Conservation (phyloP, 2,888 invertebrate genomes). For the Tenthredo amoena region DNA sequence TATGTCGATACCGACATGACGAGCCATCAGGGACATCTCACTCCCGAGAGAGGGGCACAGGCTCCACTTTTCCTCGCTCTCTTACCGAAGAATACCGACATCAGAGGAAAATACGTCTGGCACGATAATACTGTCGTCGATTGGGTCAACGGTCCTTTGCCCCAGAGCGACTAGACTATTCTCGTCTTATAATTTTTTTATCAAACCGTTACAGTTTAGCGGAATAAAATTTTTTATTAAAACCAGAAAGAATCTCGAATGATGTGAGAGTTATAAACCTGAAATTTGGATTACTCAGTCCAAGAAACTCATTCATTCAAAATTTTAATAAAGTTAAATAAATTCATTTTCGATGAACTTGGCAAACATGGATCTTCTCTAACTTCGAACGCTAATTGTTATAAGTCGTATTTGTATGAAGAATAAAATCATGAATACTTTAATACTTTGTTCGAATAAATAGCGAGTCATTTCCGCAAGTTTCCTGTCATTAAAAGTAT, state of each 20-base stretch:
- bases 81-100: constrained; percentile 78
- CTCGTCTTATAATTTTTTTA: background rate
- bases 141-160: constrained; percentile 76
- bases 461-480: background rate
- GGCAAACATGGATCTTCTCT: too few relatives aligned
- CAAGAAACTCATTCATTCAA: background rate
- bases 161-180: background rate
- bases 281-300: background rate
- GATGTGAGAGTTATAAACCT: background rate
- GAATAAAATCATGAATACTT: background rate
- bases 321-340: background rate
- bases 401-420: background rate
- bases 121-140: constrained; percentile 80
- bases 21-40: constrained; percentile 83
- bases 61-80: constrained; percentile 83
- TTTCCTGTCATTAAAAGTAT: too few relatives aligned
- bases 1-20: constrained; percentile 90
- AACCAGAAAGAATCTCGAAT: background rate
- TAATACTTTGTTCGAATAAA: background rate
- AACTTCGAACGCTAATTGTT: background rate
- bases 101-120: constrained; percentile 85
- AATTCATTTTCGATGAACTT: background rate
- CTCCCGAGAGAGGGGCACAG: constrained; percentile 82
- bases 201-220: too few relatives aligned
- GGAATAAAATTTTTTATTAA: too few relatives aligned